Percentiles rank a stretch among this genome's conserved stretches.
These are phyloP conservation scores for Anolis sagrei DNA, from an alignment of 2,113 vertebrate species.

Conservation along the genomic window DNA sequence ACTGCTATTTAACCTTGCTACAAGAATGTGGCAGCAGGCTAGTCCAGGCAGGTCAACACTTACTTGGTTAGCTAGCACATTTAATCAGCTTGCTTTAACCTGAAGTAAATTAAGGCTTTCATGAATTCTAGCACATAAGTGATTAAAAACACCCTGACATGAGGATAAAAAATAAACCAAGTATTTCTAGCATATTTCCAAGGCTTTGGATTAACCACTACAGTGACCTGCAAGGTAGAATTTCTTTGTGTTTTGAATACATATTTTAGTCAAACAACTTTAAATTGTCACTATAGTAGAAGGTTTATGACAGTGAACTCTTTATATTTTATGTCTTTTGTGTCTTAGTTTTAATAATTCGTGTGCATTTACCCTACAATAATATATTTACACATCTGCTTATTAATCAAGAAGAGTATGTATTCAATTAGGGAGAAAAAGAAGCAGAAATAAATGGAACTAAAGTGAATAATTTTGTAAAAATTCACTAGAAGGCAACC, in stretches of 20 bases:
- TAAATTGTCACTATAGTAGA: constrained; percentile 1
- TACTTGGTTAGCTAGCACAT: constrained; percentile 77
- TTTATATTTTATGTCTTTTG: not conserved
- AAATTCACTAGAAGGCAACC: not conserved
- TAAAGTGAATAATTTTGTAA: not conserved
- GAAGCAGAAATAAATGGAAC: not conserved
- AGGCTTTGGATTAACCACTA: constrained; percentile 44
- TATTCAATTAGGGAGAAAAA: too few relatives aligned
- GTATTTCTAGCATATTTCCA: constrained; percentile 62
- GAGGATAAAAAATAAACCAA: constrained; percentile 70
- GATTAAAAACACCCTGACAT: constrained; percentile 68
- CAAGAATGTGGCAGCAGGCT: constrained; percentile 79
- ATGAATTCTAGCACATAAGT: constrained; percentile 73
- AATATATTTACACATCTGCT: not conserved
- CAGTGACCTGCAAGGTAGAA: not conserved
- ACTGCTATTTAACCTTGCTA: constrained; percentile 82
- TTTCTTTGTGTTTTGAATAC: not conserved
- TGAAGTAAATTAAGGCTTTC: constrained; percentile 79
- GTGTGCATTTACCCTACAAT: not conserved
- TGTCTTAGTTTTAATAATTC: not conserved
- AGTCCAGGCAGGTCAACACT: constrained; percentile 79
- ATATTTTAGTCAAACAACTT: not conserved
- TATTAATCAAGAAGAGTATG: constrained; percentile 1
- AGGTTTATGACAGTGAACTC: not conserved
- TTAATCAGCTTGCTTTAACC: constrained; percentile 81